Conservation (phyloP, 2,797 vertebrate species). For the Harpagifer antarcticus region DNA sequence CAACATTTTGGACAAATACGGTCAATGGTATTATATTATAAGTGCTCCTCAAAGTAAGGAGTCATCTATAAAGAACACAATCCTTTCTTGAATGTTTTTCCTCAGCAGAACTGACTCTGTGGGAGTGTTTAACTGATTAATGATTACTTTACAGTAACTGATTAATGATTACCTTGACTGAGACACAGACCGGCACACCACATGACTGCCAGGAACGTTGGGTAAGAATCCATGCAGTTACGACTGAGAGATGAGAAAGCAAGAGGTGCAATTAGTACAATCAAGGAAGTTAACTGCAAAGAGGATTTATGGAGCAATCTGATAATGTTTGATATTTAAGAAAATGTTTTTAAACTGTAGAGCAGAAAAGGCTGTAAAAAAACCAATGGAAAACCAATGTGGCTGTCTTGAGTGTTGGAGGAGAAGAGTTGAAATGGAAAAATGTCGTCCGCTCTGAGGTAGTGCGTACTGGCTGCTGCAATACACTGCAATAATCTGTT, state of each 20-base stretch:
- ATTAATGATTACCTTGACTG: constrained; percentile 90
- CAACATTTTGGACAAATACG: no score
- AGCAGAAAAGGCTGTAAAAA: constrained; percentile 1
- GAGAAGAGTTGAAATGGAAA: constrained; percentile 42
- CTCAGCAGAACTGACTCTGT: background rate
- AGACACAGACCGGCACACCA: constrained; percentile 95
- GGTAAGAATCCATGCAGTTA: constrained; percentile 94
- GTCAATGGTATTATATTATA: no score
- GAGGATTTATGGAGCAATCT: constrained; percentile 42
- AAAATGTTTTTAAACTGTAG: constrained; percentile 26
- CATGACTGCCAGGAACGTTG: constrained; percentile 93
- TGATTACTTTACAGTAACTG: constrained; percentile 70
- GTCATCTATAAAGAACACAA: background rate
- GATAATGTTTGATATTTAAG: background rate
- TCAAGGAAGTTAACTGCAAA: constrained; percentile 26
- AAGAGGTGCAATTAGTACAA: constrained; percentile 20
- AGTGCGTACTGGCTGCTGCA: constrained; percentile 41
- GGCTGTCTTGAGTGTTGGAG: background rate
- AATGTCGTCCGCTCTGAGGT: constrained; percentile 15
- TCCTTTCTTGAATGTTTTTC: background rate
- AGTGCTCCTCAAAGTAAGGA: background rate
- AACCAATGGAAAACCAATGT: constrained; percentile 6
- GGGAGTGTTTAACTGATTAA: constrained; percentile 12
- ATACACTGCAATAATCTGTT: constrained; percentile 46
- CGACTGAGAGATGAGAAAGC: constrained; percentile 80